A percentile compares a stretch with the other conserved stretches of the same genome.
Conservation (phyloP, 2,797 vertebrate species). For the Phrynocephalus guinanensis region DNA sequence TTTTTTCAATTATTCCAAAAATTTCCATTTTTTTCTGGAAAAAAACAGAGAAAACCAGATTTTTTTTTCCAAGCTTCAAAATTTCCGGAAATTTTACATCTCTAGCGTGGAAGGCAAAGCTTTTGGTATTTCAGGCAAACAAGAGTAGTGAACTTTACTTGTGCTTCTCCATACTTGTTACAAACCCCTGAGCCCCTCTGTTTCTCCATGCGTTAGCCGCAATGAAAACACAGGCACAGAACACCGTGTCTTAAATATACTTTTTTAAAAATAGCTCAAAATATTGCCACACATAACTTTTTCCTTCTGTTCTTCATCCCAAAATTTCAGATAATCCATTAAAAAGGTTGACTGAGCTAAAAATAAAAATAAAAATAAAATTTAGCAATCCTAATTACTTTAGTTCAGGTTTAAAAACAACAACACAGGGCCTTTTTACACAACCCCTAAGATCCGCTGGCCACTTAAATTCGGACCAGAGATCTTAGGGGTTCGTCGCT, state of each 20-base stretch:
- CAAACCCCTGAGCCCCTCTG: background rate
- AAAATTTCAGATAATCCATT: background rate
- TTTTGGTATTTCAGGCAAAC: background rate
- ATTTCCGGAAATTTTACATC: too few species aligned
- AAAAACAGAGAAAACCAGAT: too few species aligned
- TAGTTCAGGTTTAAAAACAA: background rate
- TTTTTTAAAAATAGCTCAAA: background rate
- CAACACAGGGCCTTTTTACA: too few species aligned
- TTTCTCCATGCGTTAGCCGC: background rate
- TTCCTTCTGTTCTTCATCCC: background rate
- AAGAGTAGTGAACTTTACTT: background rate
- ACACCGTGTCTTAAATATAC: background rate
- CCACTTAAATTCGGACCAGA: too few species aligned
- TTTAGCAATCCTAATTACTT: background rate
- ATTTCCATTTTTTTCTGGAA: too few species aligned
- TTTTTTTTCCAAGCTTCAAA: too few species aligned
- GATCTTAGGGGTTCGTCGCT: too few species aligned
- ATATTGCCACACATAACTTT: background rate
- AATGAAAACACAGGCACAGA: background rate
- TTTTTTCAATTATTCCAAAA: too few species aligned
- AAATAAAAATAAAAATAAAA: background rate
- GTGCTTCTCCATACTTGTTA: background rate
- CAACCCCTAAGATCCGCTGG: too few species aligned
- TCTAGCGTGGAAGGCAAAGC: too few species aligned
- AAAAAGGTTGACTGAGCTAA: background rate